Base-by-base conservation (phyloP, 1,140 invertebrate species). In the Megalonaias nervosa region DNA sequence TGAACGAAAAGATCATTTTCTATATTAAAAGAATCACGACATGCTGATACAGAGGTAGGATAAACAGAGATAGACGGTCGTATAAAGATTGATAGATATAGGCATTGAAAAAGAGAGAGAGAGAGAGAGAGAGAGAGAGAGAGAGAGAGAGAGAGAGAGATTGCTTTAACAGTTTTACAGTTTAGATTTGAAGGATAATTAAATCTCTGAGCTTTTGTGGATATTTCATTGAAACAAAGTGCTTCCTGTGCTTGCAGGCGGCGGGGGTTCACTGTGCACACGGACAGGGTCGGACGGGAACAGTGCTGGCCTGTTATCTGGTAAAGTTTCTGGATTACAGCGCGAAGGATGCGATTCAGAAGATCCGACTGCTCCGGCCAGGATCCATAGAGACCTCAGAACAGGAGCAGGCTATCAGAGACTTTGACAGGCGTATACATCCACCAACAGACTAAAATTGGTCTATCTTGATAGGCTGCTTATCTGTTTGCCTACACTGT, bases 291-390 rank as follows among this genome's bases (percentile, higher is more conserved):
- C 88, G 94, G 61, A 94, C 94, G 0, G 94, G 94, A 23, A 93
- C 93, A 1, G 93, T 95, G 93, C 91, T 93, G 16, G 94, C 94
- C 2, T 95, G 94, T 88, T 95, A 94, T 85, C 89, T 95, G 60
- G 92, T 95, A 11, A 91, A 92, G 79, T 94, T 93, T 81, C 89
- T 92, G 67, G 90, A 92, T 67, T 89, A 93, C 89, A 88, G 92
- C 17, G 93, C 94, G 1, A 92, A 93, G 82, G 83, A 91, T 65
- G 94, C 94, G 19, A 92, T 95, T 3, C 92, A 91, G 38, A 92
- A 93, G 15, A 86, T 94, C 2, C 90, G 94, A 68, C 85, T 93
- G n/a, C 87, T 92, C 75, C 89, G 94, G 82, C 93, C 94, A 17
- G 93, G 93, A 15, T 94, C 94, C 12, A 92, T 95, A 61, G 94